Evolutionary conservation across 2,113 vertebrate genomes (phyloP).

Genomic region (Calidris pugnax): DNA sequence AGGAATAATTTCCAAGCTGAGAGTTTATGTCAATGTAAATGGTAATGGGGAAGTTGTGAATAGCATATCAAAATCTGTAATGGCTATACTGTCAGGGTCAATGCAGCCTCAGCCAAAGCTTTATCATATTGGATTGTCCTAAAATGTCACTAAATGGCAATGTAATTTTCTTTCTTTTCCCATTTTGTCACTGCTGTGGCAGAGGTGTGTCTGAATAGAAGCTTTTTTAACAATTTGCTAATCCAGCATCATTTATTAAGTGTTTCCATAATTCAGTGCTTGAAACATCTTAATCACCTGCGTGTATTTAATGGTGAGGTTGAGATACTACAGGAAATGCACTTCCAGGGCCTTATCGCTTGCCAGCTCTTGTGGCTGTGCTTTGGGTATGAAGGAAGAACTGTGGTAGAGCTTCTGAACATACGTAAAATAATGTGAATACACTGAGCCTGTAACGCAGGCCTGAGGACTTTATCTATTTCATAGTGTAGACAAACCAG

Average conservation of each 20-base stretch:
- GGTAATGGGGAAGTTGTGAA: background rate
- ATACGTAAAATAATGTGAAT: background rate
- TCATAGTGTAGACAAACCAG: background rate
- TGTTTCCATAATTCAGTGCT: background rate
- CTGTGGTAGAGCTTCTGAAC: background rate
- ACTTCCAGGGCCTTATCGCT: background rate
- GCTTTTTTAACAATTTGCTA: background rate
- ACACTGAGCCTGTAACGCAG: background rate
- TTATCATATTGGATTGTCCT: background rate
- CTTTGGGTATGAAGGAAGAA: background rate
- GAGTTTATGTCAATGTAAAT: background rate
- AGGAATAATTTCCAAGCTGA: background rate
- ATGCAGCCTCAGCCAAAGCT: background rate
- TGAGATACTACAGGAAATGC: background rate
- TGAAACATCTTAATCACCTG: background rate
- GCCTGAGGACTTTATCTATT: background rate
- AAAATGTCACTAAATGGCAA: background rate
- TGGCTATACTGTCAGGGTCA: background rate
- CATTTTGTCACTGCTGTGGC: background rate
- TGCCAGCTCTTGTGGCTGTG: background rate
- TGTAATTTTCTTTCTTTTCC: background rate
- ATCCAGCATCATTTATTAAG: background rate
- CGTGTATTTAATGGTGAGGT: background rate
- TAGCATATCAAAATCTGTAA: background rate
- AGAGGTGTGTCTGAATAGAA: background rate